Evolutionary conservation across 1,140 invertebrate genomes (phyloP).

Genomic region (Ceratitis capitata): DNA sequence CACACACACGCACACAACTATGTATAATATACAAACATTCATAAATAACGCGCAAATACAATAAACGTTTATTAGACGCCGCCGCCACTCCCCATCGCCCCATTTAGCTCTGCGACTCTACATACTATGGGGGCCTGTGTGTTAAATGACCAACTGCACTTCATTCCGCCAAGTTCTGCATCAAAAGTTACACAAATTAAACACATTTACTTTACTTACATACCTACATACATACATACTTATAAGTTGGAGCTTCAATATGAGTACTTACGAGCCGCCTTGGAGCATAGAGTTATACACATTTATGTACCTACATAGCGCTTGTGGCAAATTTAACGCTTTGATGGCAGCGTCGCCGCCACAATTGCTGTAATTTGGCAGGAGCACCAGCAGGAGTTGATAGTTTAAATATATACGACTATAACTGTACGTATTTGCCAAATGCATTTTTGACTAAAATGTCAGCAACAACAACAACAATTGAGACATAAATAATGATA

Average conservation of each 20-base stretch:
- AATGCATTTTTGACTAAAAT: slow-evolving; percentile 26
- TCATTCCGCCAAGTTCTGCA: slow-evolving; percentile 24
- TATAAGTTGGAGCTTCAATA: neutral
- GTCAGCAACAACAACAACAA: slow-evolving; percentile 15
- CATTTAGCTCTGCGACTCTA: no score
- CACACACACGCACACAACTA: neutral
- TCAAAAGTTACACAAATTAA: slow-evolving; percentile 29
- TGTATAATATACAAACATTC: neutral
- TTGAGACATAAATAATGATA: slow-evolving; percentile 9
- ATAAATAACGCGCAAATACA: slow-evolving; percentile 21
- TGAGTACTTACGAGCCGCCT: neutral
- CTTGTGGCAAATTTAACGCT: neutral
- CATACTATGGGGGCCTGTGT: no score
- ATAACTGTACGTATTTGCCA: neutral
- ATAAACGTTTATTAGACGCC: slow-evolving; percentile 29
- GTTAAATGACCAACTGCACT: slow-evolving; percentile 16
- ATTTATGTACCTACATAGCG: neutral
- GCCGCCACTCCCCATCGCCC: no score
- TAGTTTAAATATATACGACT: no score
- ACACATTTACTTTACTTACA: neutral
- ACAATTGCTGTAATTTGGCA: slow-evolving; percentile 2
- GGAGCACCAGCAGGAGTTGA: neutral
- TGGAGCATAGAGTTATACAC: neutral
- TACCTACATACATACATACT: neutral
- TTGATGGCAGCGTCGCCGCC: neutral